These are phyloP conservation scores for Prorops nasuta DNA, from an alignment of 1,140 invertebrate species.

Conservation along the genomic window DNA sequence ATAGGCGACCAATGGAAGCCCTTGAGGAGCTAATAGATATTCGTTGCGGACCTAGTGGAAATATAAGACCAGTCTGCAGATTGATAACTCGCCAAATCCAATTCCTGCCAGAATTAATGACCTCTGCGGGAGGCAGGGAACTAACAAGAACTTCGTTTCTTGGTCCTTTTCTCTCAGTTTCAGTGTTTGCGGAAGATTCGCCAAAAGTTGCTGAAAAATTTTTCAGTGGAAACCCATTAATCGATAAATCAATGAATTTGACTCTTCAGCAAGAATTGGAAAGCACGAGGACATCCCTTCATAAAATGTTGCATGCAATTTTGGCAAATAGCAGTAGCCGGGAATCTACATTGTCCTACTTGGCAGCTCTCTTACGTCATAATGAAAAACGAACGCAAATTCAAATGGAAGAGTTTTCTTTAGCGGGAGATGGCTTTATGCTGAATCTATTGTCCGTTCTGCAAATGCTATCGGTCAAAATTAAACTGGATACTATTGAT, in stretches of 20 bases:
- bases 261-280: slow-evolving; percentile 73
- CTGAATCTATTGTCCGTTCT: slow-evolving; percentile 88
- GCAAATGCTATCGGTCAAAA: slow-evolving; percentile 83
- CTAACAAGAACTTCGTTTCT: slow-evolving; percentile 79
- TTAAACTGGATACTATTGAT: slow-evolving; percentile 83
- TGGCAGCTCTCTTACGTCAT: slow-evolving; percentile 70
- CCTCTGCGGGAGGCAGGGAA: slow-evolving; percentile 76
- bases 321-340: slow-evolving; percentile 76
- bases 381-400: slow-evolving; percentile 90
- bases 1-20: slow-evolving; percentile 65
- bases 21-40: slow-evolving; percentile 74
- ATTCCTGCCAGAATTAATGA: slow-evolving; percentile 73
- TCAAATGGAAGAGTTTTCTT: slow-evolving; percentile 78
- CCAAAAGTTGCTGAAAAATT: slow-evolving; percentile 72
- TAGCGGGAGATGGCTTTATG: slow-evolving; percentile 93
- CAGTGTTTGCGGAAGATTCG: slow-evolving; percentile 91
- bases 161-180: slow-evolving; percentile 86
- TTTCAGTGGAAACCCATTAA: slow-evolving; percentile 59
- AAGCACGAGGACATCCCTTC: slow-evolving; percentile 68
- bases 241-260: slow-evolving; percentile 62
- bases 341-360: slow-evolving; percentile 73
- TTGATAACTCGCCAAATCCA: slow-evolving; percentile 72
- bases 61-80: slow-evolving; percentile 73
- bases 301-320: slow-evolving; percentile 81
- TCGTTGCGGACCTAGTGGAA: slow-evolving; percentile 58